These are phyloP conservation scores for Ispidina picta DNA, from an alignment of 2,797 vertebrate genomes.

Conservation along the genomic window DNA sequence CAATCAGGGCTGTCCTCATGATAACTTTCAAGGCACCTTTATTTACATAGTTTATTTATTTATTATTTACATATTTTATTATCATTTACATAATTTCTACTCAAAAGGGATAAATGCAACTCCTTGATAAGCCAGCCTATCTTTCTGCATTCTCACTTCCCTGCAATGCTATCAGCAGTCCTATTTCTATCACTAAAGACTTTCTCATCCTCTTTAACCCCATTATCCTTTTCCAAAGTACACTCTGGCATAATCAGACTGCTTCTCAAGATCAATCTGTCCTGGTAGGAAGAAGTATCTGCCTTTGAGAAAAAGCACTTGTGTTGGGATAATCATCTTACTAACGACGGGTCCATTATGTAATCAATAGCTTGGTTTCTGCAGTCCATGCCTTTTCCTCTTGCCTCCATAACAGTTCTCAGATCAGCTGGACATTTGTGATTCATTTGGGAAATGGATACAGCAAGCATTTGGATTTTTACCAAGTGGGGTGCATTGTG, in stretches of 20 bases:
- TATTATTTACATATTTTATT: too few species aligned
- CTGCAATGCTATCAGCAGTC: not conserved
- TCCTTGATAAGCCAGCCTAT: not conserved
- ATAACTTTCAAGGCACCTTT: not conserved
- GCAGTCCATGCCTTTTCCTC: not conserved
- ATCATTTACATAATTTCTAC: not conserved
- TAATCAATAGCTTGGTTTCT: constrained; percentile 2
- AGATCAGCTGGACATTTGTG: not conserved
- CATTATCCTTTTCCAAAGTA: not conserved
- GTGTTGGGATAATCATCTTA: not conserved
- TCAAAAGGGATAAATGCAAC: not conserved
- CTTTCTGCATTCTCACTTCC: not conserved
- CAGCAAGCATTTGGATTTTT: not conserved
- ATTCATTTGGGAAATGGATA: constrained; percentile 22
- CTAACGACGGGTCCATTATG: constrained; percentile 7
- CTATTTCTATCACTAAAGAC: not conserved
- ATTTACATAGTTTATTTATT: too few species aligned
- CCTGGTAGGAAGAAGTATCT: not conserved
- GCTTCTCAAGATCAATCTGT: not conserved
- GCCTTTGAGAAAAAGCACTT: not conserved
- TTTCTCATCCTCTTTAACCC: not conserved
- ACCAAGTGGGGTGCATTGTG: not conserved
- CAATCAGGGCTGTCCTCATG: fast-evolving
- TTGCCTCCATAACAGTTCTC: not conserved
- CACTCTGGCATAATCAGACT: not conserved